Evolutionary conservation across 2,888 invertebrate species (phyloP).

Genomic region (Ametastegia equiseti): DNA sequence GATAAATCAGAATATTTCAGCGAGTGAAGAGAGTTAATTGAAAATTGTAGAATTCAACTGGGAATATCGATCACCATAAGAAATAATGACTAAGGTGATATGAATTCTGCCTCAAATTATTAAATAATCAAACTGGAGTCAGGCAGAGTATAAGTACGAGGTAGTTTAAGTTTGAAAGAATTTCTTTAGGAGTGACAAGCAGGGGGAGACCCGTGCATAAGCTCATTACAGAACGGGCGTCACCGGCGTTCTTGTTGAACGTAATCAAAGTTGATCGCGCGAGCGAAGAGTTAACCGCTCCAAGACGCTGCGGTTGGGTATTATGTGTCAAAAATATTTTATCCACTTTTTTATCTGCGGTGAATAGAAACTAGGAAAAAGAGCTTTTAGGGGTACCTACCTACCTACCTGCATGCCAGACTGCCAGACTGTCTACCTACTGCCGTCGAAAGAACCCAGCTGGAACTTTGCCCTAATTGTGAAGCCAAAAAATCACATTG

Average conservation of each 20-base stretch:
- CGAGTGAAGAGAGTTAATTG: no score
- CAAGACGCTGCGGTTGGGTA: constrained; percentile 59
- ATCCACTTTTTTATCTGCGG: neutral
- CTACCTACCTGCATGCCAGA: no score
- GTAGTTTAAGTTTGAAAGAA: constrained; percentile 13
- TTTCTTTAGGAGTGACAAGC: constrained; percentile 24
- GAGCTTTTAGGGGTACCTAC: constrained; percentile 15
- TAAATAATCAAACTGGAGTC: no score
- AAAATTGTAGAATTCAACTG: no score
- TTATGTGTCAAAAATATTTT: constrained; percentile 69
- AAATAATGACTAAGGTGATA: no score
- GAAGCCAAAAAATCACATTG: constrained; percentile 19
- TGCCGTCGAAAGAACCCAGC: neutral
- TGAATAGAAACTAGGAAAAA: constrained; percentile 8
- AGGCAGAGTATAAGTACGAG: neutral
- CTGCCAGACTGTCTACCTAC: no score
- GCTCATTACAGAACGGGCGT: constrained; percentile 43
- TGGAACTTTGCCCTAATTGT: neutral
- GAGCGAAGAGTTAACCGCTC: constrained; percentile 72
- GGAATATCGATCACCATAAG: no score
- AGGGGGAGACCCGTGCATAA: constrained; percentile 22
- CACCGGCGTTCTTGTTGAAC: constrained; percentile 57
- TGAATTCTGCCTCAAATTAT: no score
- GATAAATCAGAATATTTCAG: no score
- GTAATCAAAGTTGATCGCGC: constrained; percentile 70